Evolutionary conservation across 2,797 vertebrate species (phyloP), one percentile per base, ranked within the genome.

Genomic region (Setipinna tenuifilis): DNA sequence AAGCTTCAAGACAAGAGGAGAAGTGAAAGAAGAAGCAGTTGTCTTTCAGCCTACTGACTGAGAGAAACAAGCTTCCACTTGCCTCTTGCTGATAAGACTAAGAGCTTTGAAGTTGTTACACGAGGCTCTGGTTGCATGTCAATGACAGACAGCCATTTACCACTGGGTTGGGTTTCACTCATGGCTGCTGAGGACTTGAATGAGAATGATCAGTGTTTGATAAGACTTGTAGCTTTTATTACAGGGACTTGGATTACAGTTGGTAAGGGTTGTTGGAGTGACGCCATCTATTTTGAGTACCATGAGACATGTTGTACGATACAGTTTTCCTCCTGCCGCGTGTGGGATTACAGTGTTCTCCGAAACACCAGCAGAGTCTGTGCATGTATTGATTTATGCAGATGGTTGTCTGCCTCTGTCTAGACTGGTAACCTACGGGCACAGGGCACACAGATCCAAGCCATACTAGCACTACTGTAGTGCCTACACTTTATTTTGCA

Each of bases 11-110:
- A 54, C 50, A 54, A 9, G 2, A 85, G 85, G 75, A 84, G 87
- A 88, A 88, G 78, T 88, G 87, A 86, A 88, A 86, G 75, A 0
- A 59, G 81, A 86, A 86, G 57, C 35, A 28, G 25, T 2, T 0
- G 12, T 41, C 68, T 75, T 35, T 75, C 68, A 17, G 68, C 17
- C 68, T 16, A 17, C 68, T 75, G 31, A 35, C 14, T 35, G 14
- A 75, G 68, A 41, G 68, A 16, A 75, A 75, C 68, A 71, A 6
- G 31, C 68, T 31, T 75, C 68, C 31, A 75, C 68, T 75, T 14
- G 5, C 28, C 16, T 31, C 25, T 19, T 19, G 68, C 16, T 41
- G 31, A 31, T 31, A 17, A 35, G 28, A 19, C 68, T 35, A 54
- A 0, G 50, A 54, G 50, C 50, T 75, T 71, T 35, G 23, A n/a